These are phyloP conservation scores for Macrophya alboannulata DNA, from an alignment of 2,888 invertebrate genomes.

Conservation along the genomic window DNA sequence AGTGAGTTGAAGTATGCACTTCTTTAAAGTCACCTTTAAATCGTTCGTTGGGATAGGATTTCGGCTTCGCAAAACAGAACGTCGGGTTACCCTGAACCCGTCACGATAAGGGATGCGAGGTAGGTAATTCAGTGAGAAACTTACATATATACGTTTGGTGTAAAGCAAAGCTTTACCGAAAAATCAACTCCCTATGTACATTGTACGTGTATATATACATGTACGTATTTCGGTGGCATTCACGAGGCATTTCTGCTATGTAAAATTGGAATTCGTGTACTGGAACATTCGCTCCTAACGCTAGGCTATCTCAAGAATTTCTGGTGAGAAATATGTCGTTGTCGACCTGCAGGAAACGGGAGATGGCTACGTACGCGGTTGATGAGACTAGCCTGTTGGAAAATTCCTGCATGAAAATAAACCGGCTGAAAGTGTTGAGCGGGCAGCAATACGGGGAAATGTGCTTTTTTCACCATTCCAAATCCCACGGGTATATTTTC, in stretches of 20 bases:
- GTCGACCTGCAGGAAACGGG: slow-evolving; percentile 17
- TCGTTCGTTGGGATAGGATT: slow-evolving; percentile 24
- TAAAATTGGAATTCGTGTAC: slow-evolving; percentile 53
- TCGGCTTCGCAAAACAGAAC: slow-evolving; percentile 36
- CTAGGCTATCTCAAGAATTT: slow-evolving; percentile 49
- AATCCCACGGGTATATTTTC: not conserved
- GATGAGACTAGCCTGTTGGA: slow-evolving; percentile 30
- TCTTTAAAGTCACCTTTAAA: slow-evolving; percentile 39
- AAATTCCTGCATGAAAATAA: slow-evolving; percentile 44
- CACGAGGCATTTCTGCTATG: slow-evolving; percentile 36
- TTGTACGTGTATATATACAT: not conserved
- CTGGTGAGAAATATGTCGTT: slow-evolving; percentile 41
- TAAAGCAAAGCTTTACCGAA: not conserved
- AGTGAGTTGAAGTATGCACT: slow-evolving; percentile 44
- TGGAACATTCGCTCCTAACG: slow-evolving; percentile 35
- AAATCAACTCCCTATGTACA: slow-evolving; percentile 37
- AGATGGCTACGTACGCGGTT: slow-evolving; percentile 14
- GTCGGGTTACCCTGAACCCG: not conserved
- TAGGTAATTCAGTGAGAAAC: not conserved
- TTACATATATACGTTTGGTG: not conserved
- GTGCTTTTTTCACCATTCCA: not conserved
- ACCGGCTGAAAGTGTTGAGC: slow-evolving; percentile 13
- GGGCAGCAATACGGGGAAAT: not conserved
- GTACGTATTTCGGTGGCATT: slow-evolving; percentile 25
- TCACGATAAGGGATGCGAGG: not conserved